Evolutionary conservation across 1,140 invertebrate species (phyloP).

Genomic region (Acromyrmex heyeri): DNA sequence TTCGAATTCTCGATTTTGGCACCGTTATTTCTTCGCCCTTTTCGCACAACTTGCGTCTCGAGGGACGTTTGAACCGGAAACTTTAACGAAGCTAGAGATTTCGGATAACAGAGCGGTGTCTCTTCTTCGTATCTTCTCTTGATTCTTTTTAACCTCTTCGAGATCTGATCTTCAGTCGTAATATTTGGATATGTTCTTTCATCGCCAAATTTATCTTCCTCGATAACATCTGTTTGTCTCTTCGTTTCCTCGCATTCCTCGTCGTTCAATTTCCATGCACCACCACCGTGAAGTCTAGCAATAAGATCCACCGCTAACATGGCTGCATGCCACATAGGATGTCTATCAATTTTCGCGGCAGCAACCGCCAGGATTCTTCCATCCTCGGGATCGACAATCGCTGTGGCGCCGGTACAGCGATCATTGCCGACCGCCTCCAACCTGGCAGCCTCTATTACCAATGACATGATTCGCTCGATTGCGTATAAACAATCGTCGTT

Average conservation of each 20-base stretch:
- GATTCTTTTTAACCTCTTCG: conserved; percentile 48
- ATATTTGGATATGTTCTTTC: not conserved
- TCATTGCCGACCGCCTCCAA: conserved; percentile 78
- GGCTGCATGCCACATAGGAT: conserved; percentile 94
- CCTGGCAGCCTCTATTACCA: conserved; percentile 88
- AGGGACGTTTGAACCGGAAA: conserved; percentile 65
- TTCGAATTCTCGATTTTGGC: not conserved
- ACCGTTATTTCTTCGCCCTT: conserved; percentile 49
- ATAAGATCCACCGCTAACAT: conserved; percentile 96
- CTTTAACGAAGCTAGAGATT: conserved; percentile 66
- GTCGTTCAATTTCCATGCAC: conserved; percentile 88
- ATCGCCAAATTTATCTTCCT: not conserved
- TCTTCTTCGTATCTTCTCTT: conserved; percentile 78
- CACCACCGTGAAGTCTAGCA: conserved; percentile 93
- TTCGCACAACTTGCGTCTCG: not conserved
- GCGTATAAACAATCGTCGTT: conserved; percentile 86
- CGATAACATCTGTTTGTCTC: not conserved
- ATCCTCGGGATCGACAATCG: conserved; percentile 90
- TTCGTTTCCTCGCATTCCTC: not conserved
- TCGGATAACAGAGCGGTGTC: conserved; percentile 79
- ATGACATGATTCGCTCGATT: conserved; percentile 89
- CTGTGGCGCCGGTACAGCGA: conserved; percentile 85
- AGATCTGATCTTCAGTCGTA: not conserved
- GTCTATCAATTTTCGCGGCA: conserved; percentile 87
- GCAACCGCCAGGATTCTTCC: conserved; percentile 90